Evolutionary conservation across 2,888 invertebrate genomes (phyloP).

Genomic region (Diaprepes abbreviatus): DNA sequence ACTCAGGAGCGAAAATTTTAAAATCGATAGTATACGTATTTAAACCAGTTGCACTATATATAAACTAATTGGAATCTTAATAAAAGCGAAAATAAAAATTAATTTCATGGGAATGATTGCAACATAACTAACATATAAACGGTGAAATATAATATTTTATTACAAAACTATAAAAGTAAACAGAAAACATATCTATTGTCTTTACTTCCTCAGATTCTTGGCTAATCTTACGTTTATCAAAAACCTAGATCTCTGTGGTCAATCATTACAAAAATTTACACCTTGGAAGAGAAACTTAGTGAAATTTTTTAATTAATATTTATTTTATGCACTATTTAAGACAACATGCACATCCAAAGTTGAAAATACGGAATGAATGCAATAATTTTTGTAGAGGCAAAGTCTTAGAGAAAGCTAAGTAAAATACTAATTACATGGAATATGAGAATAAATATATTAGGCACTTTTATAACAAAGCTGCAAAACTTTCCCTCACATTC

Average conservation of each 20-base stretch:
- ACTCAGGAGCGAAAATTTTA: too few species aligned
- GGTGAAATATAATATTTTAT: background rate
- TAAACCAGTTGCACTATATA: too few species aligned
- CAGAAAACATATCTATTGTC: background rate
- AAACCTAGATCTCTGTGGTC: conserved; percentile 3
- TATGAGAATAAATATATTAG: too few species aligned
- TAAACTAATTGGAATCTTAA: too few species aligned
- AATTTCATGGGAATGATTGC: background rate
- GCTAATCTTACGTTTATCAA: background rate
- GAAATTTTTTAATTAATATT: conserved; percentile 8
- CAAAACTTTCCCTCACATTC: too few species aligned
- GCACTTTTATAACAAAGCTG: too few species aligned
- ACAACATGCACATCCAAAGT: background rate
- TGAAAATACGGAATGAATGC: background rate
- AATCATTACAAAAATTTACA: background rate
- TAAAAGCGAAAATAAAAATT: too few species aligned
- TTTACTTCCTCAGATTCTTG: conserved; percentile 1
- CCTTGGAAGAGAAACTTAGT: conserved; percentile 5
- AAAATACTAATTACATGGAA: too few species aligned
- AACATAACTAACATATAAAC: background rate
- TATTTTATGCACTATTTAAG: conserved; percentile 12
- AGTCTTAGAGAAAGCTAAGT: too few species aligned
- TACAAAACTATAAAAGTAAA: background rate
- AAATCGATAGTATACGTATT: too few species aligned
- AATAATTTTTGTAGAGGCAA: background rate